Evolutionary conservation across 1,140 invertebrate species (phyloP).

Genomic region (Achroia grisella): DNA sequence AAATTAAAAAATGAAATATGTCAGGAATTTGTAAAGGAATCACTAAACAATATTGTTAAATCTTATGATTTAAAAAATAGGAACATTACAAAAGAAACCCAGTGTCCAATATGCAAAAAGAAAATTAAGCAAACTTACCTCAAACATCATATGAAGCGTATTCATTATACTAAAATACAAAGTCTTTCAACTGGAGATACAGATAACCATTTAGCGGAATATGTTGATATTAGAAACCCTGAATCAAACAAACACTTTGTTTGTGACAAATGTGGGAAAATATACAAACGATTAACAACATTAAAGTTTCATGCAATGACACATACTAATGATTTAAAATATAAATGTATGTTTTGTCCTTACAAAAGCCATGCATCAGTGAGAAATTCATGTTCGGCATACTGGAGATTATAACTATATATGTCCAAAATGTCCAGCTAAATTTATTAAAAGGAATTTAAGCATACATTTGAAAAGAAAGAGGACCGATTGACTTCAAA

Average conservation of each 20-base stretch:
- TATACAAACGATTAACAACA: conserved; percentile 49
- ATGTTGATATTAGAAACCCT: conserved; percentile 57
- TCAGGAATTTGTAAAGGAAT: conserved; percentile 28
- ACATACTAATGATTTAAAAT: conserved; percentile 52
- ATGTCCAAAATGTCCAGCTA: conserved; percentile 71
- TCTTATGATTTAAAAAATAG: conserved; percentile 46
- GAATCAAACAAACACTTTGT: conserved; percentile 52
- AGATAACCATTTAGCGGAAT: conserved; percentile 47
- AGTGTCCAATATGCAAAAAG: no score
- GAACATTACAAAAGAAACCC: no score
- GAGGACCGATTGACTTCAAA: conserved; percentile 48
- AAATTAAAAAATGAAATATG: conserved; percentile 36
- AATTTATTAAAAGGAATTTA: conserved; percentile 70
- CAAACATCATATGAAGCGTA: no score
- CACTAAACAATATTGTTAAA: conserved; percentile 22
- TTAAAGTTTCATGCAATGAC: conserved; percentile 50
- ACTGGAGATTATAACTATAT: conserved; percentile 69
- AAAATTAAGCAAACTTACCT: no score
- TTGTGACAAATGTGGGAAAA: conserved; percentile 60
- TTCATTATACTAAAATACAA: no score
- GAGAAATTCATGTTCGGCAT: conserved; percentile 71
- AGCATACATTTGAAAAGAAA: conserved; percentile 67
- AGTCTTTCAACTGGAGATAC: conserved; percentile 54
- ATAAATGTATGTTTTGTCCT: conserved; percentile 59
- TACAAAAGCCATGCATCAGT: conserved; percentile 45